Conservation (phyloP, 64 coral and sea anemone species). For the Trachythela sp. region DNA sequence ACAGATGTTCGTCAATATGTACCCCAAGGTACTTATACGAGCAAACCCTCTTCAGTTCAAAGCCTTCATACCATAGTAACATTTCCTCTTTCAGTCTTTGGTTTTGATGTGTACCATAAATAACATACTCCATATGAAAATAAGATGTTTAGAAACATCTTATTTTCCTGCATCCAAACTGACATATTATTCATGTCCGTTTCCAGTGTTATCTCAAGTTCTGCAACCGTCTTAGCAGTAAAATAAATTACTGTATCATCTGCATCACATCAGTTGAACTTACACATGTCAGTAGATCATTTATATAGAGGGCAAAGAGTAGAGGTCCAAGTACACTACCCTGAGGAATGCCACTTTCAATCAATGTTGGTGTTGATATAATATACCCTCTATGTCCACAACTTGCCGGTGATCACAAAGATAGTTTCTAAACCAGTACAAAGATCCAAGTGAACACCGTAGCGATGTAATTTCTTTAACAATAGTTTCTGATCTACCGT, state of each 20-base stretch:
- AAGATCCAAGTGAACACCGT: background rate
- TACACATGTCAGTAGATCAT: background rate
- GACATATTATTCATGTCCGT: background rate
- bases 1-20: background rate
- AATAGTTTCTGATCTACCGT: background rate
- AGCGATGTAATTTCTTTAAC: background rate
- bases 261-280: background rate
- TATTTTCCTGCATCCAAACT: constrained; percentile 8
- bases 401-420: background rate
- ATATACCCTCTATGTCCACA: background rate
- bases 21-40: background rate
- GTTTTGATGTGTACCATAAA: constrained; percentile 11
- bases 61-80: background rate
- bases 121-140: background rate
- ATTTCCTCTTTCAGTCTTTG: background rate
- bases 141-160: background rate
- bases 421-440: background rate
- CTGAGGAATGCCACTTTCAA: constrained; percentile 3
- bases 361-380: background rate
- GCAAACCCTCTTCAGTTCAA: background rate
- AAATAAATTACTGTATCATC: constrained; percentile 18
- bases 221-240: background rate
- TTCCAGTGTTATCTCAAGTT: background rate
- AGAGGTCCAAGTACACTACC: background rate
- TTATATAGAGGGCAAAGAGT: background rate